Conservation (phyloP, 2,113 vertebrate species). For the Eolophus roseicapilla region DNA sequence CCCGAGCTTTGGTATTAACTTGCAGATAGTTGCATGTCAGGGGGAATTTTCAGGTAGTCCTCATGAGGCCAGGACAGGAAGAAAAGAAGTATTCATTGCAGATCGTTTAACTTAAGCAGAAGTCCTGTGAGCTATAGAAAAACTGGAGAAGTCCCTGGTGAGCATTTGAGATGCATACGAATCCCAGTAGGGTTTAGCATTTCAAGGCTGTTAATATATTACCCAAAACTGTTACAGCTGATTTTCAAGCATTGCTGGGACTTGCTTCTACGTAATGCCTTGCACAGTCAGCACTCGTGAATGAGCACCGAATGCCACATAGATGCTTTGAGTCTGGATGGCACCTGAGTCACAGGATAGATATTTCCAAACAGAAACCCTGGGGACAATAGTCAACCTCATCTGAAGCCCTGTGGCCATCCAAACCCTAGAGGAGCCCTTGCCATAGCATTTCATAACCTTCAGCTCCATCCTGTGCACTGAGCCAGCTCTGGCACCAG, state of each 20-base stretch:
- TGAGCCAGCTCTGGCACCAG: neutral
- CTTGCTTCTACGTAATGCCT: neutral
- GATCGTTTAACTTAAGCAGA: neutral
- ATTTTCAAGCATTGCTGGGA: neutral
- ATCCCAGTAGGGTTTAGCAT: neutral
- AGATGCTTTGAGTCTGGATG: neutral
- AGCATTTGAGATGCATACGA: neutral
- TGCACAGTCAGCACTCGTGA: neutral
- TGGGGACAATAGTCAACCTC: neutral
- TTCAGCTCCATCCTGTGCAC: neutral
- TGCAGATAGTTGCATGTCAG: neutral
- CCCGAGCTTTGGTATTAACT: neutral
- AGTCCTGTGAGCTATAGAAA: neutral
- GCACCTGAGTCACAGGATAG: neutral
- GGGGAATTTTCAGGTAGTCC: neutral
- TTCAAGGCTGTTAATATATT: neutral
- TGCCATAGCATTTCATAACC: neutral
- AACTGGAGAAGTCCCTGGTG: neutral
- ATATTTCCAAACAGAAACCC: neutral
- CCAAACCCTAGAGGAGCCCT: neutral
- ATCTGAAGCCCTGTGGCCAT: neutral
- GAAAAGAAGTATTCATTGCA: neutral
- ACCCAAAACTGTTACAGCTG: neutral
- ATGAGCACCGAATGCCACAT: fast-evolving
- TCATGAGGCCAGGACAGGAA: neutral